Conservation (phyloP, 64 coral and sea anemone species). For the Trachythela sp. region DNA sequence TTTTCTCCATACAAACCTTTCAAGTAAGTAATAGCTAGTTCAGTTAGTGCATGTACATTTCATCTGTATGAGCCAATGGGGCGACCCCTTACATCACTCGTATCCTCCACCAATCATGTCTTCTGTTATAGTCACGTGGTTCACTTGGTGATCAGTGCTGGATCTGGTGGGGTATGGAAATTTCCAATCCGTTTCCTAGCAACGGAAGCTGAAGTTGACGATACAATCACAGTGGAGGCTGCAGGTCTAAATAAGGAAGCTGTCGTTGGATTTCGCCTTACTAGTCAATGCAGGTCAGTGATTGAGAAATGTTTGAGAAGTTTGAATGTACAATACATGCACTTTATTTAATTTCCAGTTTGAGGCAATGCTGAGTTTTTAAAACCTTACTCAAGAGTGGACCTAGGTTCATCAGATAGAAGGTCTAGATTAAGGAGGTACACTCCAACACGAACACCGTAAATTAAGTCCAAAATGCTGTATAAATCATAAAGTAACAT, state of each 20-base stretch:
- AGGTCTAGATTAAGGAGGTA: too few relatives aligned
- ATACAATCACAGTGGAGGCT: conserved; percentile 82
- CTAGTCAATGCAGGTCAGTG: conserved; percentile 76
- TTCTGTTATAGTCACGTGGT: conserved; percentile 55
- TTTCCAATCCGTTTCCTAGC: conserved; percentile 77
- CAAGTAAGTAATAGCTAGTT: conserved; percentile 43
- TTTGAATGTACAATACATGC: too few relatives aligned
- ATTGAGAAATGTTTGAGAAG: background rate
- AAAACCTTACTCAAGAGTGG: too few relatives aligned
- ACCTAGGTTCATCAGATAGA: too few relatives aligned
- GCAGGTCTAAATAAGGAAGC: conserved; percentile 88
- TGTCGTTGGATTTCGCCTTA: conserved; percentile 78
- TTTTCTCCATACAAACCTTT: conserved; percentile 98
- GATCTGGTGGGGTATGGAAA: conserved; percentile 85
- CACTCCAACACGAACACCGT: too few relatives aligned
- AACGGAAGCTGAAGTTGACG: conserved; percentile 85
- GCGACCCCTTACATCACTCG: too few relatives aligned
- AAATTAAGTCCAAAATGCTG: too few relatives aligned
- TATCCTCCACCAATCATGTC: background rate
- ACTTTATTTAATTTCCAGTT: too few relatives aligned
- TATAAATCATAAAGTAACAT: too few relatives aligned
- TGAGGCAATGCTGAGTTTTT: too few relatives aligned
- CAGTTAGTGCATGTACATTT: background rate
- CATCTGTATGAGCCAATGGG: too few relatives aligned
- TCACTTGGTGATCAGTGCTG: conserved; percentile 72